These are phyloP conservation scores for Trichosurus vulpecula DNA, from an alignment of 2,797 vertebrate species.

Conservation along the genomic window DNA sequence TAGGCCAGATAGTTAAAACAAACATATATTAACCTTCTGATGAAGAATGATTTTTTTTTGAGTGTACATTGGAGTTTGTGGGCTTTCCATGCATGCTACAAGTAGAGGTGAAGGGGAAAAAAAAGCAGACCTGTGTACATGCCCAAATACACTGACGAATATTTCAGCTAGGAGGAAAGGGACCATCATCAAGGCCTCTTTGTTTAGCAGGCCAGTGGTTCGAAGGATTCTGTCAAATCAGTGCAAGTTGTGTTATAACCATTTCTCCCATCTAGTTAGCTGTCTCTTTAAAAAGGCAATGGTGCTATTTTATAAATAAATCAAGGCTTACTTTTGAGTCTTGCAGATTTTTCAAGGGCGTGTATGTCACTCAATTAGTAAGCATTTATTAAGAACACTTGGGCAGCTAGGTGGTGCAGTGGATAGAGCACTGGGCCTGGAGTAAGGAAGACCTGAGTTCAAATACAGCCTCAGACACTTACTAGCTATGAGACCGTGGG, in stretches of 20 bases:
- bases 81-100: neutral
- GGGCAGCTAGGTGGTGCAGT: neutral
- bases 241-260: slow-evolving; percentile 10
- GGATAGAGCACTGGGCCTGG: too few relatives aligned
- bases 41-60: slow-evolving; percentile 5
- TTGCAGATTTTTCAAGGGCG: neutral
- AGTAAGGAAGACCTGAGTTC: neutral
- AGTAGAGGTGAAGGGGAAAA: neutral
- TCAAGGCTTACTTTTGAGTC: slow-evolving; percentile 5
- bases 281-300: slow-evolving; percentile 47
- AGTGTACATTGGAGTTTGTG: neutral
- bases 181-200: neutral
- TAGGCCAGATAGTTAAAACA: slow-evolving; percentile 40
- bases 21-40: neutral
- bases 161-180: neutral
- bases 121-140: slow-evolving; percentile 15
- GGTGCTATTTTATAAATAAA: slow-evolving; percentile 47
- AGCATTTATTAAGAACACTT: neutral
- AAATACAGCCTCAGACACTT: neutral
- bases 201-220: slow-evolving; percentile 20
- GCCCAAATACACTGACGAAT: slow-evolving; percentile 7
- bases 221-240: slow-evolving; percentile 24
- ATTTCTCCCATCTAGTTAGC: slow-evolving; percentile 1
- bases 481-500: neutral
- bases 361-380: neutral